These are phyloP conservation scores for Allophyes oxyacanthae DNA, from an alignment of 2,888 invertebrate genomes.

Conservation along the genomic window DNA sequence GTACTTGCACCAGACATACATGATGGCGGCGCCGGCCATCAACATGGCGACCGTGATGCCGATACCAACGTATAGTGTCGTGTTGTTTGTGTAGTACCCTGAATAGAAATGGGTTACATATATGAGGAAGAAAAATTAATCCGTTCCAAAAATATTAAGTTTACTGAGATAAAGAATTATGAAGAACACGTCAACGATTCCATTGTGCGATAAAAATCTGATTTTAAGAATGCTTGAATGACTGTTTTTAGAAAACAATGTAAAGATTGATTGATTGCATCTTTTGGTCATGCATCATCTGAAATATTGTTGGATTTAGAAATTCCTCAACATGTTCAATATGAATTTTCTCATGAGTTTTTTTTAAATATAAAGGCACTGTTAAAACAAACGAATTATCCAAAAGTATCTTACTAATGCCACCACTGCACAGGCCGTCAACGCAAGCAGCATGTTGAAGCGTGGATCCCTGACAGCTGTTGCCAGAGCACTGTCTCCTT, in stretches of 20 bases:
- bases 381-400: not conserved
- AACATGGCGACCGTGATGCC: constrained; percentile 81
- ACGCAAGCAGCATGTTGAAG: constrained; percentile 82
- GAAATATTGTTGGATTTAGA: no score
- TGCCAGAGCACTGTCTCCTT: constrained; percentile 73
- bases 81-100: constrained; percentile 76
- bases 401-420: constrained; percentile 68
- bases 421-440: constrained; percentile 76
- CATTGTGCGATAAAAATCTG: no score
- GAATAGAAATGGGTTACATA: constrained; percentile 8
- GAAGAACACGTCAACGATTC: no score
- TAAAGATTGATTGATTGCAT: no score
- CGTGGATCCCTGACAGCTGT: constrained; percentile 74
- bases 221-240: no score
- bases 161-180: no score
- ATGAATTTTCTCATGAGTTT: no score
- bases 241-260: no score
- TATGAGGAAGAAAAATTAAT: not conserved
- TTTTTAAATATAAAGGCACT: no score
- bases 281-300: no score
- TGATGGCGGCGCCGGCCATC: constrained; percentile 72
- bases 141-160: no score
- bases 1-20: constrained; percentile 81
- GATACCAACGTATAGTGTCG: constrained; percentile 78
- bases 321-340: no score